Evolutionary conservation across 2,113 vertebrate genomes (phyloP).

Genomic region (Physeter macrocephalus): DNA sequence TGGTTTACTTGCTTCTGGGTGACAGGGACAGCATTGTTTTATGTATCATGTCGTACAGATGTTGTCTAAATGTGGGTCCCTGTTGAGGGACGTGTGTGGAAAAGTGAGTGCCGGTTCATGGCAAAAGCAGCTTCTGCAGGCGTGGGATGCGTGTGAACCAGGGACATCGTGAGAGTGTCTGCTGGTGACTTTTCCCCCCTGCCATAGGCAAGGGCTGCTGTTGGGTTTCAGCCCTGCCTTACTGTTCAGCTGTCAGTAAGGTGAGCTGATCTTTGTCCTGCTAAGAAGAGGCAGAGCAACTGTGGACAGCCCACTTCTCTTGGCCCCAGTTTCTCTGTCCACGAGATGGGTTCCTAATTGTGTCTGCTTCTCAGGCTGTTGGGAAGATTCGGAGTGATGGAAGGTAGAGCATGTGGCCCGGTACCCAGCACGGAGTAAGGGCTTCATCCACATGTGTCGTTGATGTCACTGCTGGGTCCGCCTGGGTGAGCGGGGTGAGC

Average conservation of each 20-base stretch:
- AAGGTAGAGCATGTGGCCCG: accelerated
- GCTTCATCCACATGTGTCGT: accelerated
- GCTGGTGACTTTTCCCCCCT: neutral
- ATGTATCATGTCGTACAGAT: neutral
- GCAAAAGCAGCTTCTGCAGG: neutral
- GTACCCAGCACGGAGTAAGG: accelerated
- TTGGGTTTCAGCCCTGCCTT: no score
- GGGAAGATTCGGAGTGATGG: neutral
- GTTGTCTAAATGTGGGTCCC: neutral
- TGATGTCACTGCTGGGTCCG: no score
- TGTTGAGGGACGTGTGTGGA: neutral
- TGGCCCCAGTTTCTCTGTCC: neutral
- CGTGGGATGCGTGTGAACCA: neutral
- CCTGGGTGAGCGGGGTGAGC: neutral
- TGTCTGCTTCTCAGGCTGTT: neutral
- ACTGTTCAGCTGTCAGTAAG: neutral
- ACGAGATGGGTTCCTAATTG: accelerated
- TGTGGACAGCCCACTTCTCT: neutral
- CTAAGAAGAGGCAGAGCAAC: neutral
- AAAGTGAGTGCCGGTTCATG: accelerated
- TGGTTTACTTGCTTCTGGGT: neutral
- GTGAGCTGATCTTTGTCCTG: neutral
- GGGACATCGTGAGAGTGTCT: neutral
- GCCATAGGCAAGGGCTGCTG: neutral
- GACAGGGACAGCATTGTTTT: neutral